Conservation (phyloP, 2,113 vertebrate species). For the Tautogolabrus adspersus region DNA sequence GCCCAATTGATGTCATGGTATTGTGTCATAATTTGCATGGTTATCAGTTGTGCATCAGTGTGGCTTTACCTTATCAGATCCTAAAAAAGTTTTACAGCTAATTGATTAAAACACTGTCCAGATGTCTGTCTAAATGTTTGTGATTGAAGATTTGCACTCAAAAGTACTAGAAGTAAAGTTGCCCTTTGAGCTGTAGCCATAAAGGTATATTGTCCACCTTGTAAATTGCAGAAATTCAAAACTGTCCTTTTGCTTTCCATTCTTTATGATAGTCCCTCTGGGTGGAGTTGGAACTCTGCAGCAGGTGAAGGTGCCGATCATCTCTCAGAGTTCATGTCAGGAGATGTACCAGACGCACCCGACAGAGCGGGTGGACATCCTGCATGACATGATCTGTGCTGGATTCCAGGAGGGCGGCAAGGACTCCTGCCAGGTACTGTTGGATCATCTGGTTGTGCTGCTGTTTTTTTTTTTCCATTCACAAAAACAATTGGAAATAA, state of each 20-base stretch:
- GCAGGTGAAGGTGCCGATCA: constrained; percentile 83
- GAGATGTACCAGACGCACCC: constrained; percentile 71
- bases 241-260: constrained; percentile 10
- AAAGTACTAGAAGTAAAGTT: too few species aligned
- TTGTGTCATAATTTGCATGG: too few species aligned
- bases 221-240: neutral
- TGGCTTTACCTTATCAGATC: too few species aligned
- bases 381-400: constrained; percentile 84
- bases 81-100: too few species aligned
- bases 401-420: constrained; percentile 78
- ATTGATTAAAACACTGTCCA: too few species aligned
- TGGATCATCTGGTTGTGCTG: constrained; percentile 29
- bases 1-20: too few species aligned
- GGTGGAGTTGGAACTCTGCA: constrained; percentile 72
- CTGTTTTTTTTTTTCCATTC: constrained; percentile 18
- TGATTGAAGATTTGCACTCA: too few species aligned
- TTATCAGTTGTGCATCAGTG: too few species aligned
- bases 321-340: constrained; percentile 77
- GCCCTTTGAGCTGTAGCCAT: too few species aligned
- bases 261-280: constrained; percentile 74
- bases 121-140: too few species aligned
- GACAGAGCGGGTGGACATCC: constrained; percentile 68
- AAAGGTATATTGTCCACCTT: too few species aligned
- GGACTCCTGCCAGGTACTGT: constrained; percentile 85
- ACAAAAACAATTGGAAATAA: neutral